Evolutionary conservation across 2,888 invertebrate species (phyloP).

Genomic region (Toxonevra muliebris): DNA sequence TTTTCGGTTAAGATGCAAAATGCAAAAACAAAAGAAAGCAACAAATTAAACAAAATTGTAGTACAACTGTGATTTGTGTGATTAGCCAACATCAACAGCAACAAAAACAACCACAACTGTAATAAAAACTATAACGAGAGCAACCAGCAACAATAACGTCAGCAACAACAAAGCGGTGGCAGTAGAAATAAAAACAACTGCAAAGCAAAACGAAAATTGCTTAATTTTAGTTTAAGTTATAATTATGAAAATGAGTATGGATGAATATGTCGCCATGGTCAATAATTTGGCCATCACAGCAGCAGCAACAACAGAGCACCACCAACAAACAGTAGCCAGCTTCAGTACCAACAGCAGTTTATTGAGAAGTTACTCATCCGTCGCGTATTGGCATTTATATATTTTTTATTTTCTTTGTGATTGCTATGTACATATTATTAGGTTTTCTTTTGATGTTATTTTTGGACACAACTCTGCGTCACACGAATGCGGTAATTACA

Average conservation of each 20-base stretch:
- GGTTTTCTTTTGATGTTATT: no score
- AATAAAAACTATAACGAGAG: not conserved
- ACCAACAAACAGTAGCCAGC: not conserved
- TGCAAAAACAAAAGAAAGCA: constrained; percentile 7
- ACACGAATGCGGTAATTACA: no score
- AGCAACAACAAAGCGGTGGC: not conserved
- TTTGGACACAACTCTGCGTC: no score
- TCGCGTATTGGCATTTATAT: no score
- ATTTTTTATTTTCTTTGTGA: no score
- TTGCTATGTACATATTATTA: no score
- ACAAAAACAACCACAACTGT: constrained; percentile 35
- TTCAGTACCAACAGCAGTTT: not conserved
- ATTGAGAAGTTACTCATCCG: no score
- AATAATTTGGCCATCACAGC: constrained; percentile 34
- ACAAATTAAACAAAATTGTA: constrained; percentile 40
- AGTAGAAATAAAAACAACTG: constrained; percentile 1
- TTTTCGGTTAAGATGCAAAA: constrained; percentile 24
- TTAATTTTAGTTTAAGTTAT: constrained; percentile 36
- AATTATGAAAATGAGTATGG: constrained; percentile 35
- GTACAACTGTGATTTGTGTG: constrained; percentile 34
- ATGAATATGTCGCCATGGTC: constrained; percentile 40
- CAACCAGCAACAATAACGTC: not conserved
- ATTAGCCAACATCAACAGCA: constrained; percentile 52
- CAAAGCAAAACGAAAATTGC: constrained; percentile 30
- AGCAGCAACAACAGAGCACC: not conserved